These are phyloP conservation scores for Drosophila triauraria DNA, from an alignment of 1,140 invertebrate species.

Conservation along the genomic window DNA sequence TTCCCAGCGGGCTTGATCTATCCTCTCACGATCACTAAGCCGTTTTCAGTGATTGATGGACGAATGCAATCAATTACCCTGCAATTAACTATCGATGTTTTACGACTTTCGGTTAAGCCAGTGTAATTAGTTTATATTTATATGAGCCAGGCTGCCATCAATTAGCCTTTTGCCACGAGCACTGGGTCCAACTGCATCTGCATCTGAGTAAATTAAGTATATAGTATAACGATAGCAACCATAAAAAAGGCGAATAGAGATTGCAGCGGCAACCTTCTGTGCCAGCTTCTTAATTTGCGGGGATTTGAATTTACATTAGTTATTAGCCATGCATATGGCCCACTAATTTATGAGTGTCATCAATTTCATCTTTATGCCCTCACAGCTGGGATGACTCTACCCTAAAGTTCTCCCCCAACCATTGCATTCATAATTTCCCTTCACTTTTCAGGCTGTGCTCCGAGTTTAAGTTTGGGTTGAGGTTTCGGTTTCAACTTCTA, in stretches of 20 bases:
- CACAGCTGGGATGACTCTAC: constrained; percentile 16
- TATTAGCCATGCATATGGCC: constrained; percentile 40
- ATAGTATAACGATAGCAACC: background rate
- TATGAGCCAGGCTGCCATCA: constrained; percentile 42
- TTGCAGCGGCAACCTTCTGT: constrained; percentile 27
- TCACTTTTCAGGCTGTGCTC: constrained; percentile 22
- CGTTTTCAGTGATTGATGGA: constrained; percentile 27
- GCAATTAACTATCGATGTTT: constrained; percentile 44
- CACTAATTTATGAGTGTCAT: constrained; percentile 74
- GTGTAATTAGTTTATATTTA: constrained; percentile 45
- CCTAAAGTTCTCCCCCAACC: constrained; percentile 4
- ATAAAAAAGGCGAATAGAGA: constrained; percentile 4
- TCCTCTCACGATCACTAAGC: background rate
- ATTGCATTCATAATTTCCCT: constrained; percentile 11
- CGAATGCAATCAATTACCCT: constrained; percentile 27
- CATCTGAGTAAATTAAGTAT: background rate
- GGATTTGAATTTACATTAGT: constrained; percentile 56
- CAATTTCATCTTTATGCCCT: constrained; percentile 50
- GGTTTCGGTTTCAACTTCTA: constrained; percentile 37
- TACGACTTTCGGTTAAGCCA: constrained; percentile 22
- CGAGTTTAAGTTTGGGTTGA: constrained; percentile 5
- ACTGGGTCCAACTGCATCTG: constrained; percentile 1
- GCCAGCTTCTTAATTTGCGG: constrained; percentile 33
- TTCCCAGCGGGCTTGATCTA: background rate
- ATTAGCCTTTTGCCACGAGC: constrained; percentile 34